Evolutionary conservation across 2,888 invertebrate species (phyloP).

Genomic region (Glomeris marginata): DNA sequence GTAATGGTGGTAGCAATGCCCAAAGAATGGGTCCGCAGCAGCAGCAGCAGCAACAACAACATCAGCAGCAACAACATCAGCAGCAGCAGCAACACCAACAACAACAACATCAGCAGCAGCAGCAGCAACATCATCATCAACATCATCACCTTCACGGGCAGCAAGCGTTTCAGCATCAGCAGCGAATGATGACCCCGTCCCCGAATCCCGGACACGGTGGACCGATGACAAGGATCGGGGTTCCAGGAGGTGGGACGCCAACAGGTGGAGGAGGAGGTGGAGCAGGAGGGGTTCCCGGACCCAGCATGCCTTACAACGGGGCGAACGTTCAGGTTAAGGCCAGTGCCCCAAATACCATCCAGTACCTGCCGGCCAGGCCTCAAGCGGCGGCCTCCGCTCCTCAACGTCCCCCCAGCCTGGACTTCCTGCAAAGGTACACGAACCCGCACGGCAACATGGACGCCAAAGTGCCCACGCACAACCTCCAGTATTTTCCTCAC

Average conservation of each 20-base stretch:
- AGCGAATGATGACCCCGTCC: conserved; percentile 26
- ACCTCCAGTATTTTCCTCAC: conserved; percentile 57
- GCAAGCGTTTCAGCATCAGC: conserved; percentile 7
- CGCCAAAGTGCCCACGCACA: conserved; percentile 50
- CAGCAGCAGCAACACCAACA: conserved; percentile 13
- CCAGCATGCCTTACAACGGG: conserved; percentile 41
- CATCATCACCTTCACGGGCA: too few species aligned
- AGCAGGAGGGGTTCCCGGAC: conserved; percentile 10
- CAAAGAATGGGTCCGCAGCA: conserved; percentile 14
- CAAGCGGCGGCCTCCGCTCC: conserved; percentile 48
- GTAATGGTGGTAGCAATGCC: conserved; percentile 7
- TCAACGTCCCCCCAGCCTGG: conserved; percentile 70
- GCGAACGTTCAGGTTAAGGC: conserved; percentile 81
- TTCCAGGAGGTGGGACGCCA: conserved; percentile 9
- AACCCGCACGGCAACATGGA: conserved; percentile 61
- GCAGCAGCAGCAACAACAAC: conserved; percentile 11
- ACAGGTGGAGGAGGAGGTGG: conserved; percentile 11
- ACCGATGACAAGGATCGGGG: conserved; percentile 22
- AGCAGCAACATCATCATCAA: background rate
- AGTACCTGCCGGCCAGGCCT: conserved; percentile 91
- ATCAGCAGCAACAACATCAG: conserved; percentile 11
- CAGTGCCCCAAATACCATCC: conserved; percentile 93
- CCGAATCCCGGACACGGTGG: conserved; percentile 28
- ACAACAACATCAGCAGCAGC: conserved; percentile 11
- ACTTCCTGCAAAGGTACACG: conserved; percentile 75